Percentiles rank a stretch among this genome's conserved stretches.
Evolutionary conservation across 1,140 invertebrate genomes (phyloP).

Genomic region (Tenebrio molitor): DNA sequence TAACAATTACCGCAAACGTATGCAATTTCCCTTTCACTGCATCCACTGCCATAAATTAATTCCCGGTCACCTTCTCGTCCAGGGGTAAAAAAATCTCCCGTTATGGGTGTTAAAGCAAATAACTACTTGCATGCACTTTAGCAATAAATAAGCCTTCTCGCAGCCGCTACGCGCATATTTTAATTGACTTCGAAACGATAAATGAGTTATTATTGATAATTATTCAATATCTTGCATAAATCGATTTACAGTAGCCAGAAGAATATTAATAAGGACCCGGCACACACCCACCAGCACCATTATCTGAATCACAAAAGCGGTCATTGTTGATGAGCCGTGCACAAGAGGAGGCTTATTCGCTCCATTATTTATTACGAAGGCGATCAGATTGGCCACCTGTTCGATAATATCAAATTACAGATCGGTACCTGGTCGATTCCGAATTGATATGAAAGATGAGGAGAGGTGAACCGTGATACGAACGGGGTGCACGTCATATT

Average conservation of each 20-base stretch:
- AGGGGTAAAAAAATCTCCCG: slow-evolving; percentile 36
- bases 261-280: slow-evolving; percentile 45
- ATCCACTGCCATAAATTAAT: background rate
- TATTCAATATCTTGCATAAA: slow-evolving; percentile 50
- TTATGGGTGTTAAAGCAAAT: slow-evolving; percentile 43
- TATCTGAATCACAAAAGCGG: slow-evolving; percentile 28
- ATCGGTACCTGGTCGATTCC: background rate
- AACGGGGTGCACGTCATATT: slow-evolving; percentile 29
- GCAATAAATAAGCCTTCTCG: slow-evolving; percentile 42
- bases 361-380: slow-evolving; percentile 12
- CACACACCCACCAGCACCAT: slow-evolving; percentile 28
- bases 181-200: slow-evolving; percentile 48
- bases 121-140: slow-evolving; percentile 35
- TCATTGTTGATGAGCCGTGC: slow-evolving; percentile 1
- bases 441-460: background rate
- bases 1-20: slow-evolving; percentile 12
- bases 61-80: background rate
- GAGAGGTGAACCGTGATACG: background rate
- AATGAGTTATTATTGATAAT: slow-evolving; percentile 51
- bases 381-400: slow-evolving; percentile 25
- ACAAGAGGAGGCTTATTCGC: slow-evolving; percentile 10
- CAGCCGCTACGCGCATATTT: slow-evolving; percentile 37
- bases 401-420: slow-evolving; percentile 18
- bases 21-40: slow-evolving; percentile 18
- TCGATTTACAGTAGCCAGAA: slow-evolving; percentile 46